Percentiles rank a stretch among this genome's conserved stretches.
phyloP scores from a whole-genome alignment of 2,888 invertebrate genomes.

The Globia sparganii region DNA sequence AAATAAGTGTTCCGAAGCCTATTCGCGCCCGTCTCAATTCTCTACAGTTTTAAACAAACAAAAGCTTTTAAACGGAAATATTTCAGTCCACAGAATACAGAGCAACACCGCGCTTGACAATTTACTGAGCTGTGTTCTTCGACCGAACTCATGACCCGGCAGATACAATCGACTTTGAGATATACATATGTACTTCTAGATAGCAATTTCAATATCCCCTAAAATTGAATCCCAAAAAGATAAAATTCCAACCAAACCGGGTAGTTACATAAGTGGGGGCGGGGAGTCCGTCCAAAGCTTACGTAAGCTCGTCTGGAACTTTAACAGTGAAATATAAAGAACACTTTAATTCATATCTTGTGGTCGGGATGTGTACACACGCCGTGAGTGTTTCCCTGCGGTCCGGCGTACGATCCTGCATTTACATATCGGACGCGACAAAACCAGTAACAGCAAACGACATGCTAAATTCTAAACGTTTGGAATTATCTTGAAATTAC shows the following conservation, averaged over 20 bases:
- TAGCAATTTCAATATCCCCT: conserved; percentile 73
- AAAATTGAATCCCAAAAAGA: conserved; percentile 76
- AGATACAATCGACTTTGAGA: conserved; percentile 53
- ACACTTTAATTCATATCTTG: conserved; percentile 68
- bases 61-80: conserved; percentile 56
- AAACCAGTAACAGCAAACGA: conserved; percentile 58
- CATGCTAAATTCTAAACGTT: conserved; percentile 60
- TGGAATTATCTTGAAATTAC: conserved; percentile 65
- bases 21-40: conserved; percentile 45
- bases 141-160: conserved; percentile 29
- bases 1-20: conserved; percentile 56
- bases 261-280: conserved; percentile 87
- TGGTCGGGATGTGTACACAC: conserved; percentile 35
- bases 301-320: conserved; percentile 85
- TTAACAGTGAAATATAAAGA: conserved; percentile 67
- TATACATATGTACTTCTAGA: conserved; percentile 65
- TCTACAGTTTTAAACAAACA: conserved; percentile 58
- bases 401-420: conserved; percentile 31
- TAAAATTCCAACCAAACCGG: conserved; percentile 78
- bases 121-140: conserved; percentile 26
- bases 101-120: conserved; percentile 25
- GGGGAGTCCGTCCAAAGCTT: conserved; percentile 81
- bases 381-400: conserved; percentile 12
- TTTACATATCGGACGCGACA: conserved; percentile 65
- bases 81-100: conserved; percentile 22